Base-by-base conservation (phyloP, 1,140 invertebrate species). In the Brevipalpus yothersi region DNA sequence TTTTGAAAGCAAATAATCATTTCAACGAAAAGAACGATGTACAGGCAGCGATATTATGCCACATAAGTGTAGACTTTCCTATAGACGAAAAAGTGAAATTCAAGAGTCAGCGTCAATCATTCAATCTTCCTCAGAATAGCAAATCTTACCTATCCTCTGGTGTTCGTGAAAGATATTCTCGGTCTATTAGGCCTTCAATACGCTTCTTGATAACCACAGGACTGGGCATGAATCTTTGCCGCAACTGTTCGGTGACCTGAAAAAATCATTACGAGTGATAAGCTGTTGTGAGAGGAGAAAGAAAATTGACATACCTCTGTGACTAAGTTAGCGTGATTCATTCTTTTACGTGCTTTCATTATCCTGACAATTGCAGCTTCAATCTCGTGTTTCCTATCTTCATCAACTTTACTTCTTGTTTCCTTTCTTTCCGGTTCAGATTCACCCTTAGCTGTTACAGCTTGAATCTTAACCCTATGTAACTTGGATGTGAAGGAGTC, bases 331-430 rank as follows among this genome's bases (percentile, higher is more conserved):
- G 92, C 94, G 72, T 92, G 87, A 79, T 86, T 71, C 79, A 98
- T 83, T 68, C 82, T 82, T 77, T 96, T 96, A 59, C 94, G 78
- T 31, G 89, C 87, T 75, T 99, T 99, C 95, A 99, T 99, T 67
- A 99, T 96, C 67, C 95, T 80, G 54, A 99, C 95, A 69, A 99
- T 95, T 47, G 94, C 93, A 47, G 95, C 95, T 77, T 99, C 94
- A 63, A 99, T 98, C 76, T 66, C 65, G 68, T 68, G 62, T 62
- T 64, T 45, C 5, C 54, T 78, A 73, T 99, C 94, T 72, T 99
- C 95, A 70, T 99, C 94, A 13, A 96, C 91, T 76, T 97, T 98
- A 68, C 81, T 92, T 66, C 92, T 79, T 0, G 93, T 98, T 75
- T 98, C 94, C 71, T 87, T 84, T 62, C 94, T 78, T 72, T 99